Evolutionary conservation across 1,140 invertebrate species (phyloP).

Genomic region (Metaphire vulgaris): DNA sequence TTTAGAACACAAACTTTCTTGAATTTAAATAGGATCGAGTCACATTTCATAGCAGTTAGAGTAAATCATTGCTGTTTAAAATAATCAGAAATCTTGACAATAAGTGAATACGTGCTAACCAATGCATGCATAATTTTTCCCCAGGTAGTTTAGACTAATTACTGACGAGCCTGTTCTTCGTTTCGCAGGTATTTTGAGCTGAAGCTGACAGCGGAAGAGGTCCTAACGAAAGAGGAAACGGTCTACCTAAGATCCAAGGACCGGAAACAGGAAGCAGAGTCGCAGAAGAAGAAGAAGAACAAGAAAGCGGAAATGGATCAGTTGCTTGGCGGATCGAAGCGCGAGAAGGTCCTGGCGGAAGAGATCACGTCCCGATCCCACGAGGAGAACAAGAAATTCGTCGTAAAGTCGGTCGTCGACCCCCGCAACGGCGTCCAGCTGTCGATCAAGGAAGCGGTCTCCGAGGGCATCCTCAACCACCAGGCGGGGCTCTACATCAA

Average conservation of each 20-base stretch:
- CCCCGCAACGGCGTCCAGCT: constrained; percentile 21
- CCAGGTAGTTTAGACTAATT: too few species aligned
- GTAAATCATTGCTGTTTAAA: too few species aligned
- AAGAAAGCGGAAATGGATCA: not conserved
- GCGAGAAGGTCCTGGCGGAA: constrained; percentile 6
- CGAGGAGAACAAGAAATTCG: constrained; percentile 25
- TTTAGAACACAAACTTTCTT: too few species aligned
- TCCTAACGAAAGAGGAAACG: not conserved
- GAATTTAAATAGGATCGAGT: too few species aligned
- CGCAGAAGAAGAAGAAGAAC: not conserved
- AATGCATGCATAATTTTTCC: too few species aligned
- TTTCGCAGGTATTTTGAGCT: not conserved
- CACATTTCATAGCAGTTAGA: too few species aligned
- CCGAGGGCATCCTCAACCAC: constrained; percentile 27
- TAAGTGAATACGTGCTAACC: too few species aligned
- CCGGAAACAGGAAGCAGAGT: not conserved
- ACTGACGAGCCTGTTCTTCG: too few species aligned
- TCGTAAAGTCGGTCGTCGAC: constrained; percentile 28
- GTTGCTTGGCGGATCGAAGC: not conserved
- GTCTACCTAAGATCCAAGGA: not conserved
- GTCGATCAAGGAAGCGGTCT: constrained; percentile 24
- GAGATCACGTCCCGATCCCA: constrained; percentile 15
- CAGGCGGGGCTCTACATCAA: constrained; percentile 22
- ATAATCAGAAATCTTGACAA: too few species aligned
- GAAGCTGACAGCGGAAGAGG: not conserved